Base-by-base conservation (phyloP, 1,140 invertebrate species). In the Amyelois transitella region DNA sequence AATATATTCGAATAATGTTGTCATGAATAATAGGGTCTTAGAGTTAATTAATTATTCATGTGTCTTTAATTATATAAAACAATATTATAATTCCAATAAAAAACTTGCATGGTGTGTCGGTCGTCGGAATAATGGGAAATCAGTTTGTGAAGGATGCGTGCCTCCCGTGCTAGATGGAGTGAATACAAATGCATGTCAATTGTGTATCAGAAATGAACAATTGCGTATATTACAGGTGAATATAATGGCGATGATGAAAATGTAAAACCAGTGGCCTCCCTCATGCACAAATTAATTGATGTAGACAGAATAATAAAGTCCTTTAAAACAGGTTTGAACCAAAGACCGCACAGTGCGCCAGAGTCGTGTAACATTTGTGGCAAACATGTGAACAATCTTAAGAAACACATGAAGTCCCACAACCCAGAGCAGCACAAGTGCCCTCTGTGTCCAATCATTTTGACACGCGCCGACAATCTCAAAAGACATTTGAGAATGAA, bases 321-420 rank as follows among this genome's bases (percentile, higher is more conserved):
- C 20, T 81, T 79, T 55, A 77, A 77, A 66, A 69, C 78, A 60
- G 71, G 75, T 32, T 45, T 83, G 3, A 73, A 74, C 58, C 69
- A 75, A 19, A 83, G 70, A 69, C 68, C 70, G 6, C 75, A 75
- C 51, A 72, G 51, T 62, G 59, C 64, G 38, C 72, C 83, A 32
- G 89, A 90, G 81, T 84, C 81, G 57, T 93, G 92, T 81, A 86
- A 86, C 53, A 86, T 90, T 62, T 94, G 93, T 86, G 92, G 93
- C 62, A 94, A 94, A 89, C 91, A 90, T 62, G 93, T 94, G 48
- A 92, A 89, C 69, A 93, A 94, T 86, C 89, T 92, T 65, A 93
- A 93, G 89, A 93, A 94, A 75, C 93, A 93, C 70, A 89, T 92
- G 77, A 91, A 92, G 73, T 92, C 92, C 32, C 93, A 94, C 72